Percentiles rank a stretch among this genome's conserved stretches.
These are phyloP conservation scores for Cataglyphis albicans DNA, from an alignment of 2,888 invertebrate species.

Conservation along the genomic window DNA sequence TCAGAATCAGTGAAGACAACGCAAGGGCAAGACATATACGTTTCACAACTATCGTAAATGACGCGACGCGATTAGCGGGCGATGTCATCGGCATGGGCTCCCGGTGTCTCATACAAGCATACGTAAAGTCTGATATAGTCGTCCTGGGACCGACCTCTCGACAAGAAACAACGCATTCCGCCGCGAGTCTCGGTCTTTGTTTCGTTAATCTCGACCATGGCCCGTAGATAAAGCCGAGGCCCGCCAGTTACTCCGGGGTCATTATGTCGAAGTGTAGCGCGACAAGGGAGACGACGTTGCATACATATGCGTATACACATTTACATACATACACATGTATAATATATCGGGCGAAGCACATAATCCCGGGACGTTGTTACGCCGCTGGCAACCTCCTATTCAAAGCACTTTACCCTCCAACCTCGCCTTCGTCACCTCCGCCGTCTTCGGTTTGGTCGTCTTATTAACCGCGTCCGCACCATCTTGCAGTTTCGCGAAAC, in stretches of 20 bases:
- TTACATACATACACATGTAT: slow-evolving; percentile 20
- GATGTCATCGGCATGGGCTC: slow-evolving; percentile 12
- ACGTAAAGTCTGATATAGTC: slow-evolving; percentile 34
- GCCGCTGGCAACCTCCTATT: slow-evolving; percentile 68
- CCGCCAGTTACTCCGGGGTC: slow-evolving; percentile 63
- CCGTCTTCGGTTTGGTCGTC: slow-evolving; percentile 16
- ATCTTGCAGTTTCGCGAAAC: slow-evolving; percentile 35
- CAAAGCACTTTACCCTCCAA: slow-evolving; percentile 67
- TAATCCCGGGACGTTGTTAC: slow-evolving; percentile 70
- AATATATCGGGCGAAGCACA: slow-evolving; percentile 51
- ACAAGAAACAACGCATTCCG: slow-evolving; percentile 54
- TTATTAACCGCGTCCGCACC: slow-evolving; percentile 55
- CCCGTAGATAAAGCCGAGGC: slow-evolving; percentile 69
- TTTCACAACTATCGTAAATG: slow-evolving; percentile 16
- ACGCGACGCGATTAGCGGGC: slow-evolving; percentile 42
- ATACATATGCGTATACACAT: slow-evolving; percentile 51
- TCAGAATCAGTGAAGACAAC: background rate
- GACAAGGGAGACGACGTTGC: slow-evolving; percentile 61
- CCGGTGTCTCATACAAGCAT: slow-evolving; percentile 16
- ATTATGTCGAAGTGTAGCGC: slow-evolving; percentile 69
- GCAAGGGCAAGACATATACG: background rate
- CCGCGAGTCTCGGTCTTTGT: slow-evolving; percentile 63
- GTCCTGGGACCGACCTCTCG: slow-evolving; percentile 29
- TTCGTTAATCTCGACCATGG: slow-evolving; percentile 70
- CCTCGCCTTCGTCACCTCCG: slow-evolving; percentile 19